Conservation (phyloP, 2,888 invertebrate species). For the Polia nebulosa region DNA sequence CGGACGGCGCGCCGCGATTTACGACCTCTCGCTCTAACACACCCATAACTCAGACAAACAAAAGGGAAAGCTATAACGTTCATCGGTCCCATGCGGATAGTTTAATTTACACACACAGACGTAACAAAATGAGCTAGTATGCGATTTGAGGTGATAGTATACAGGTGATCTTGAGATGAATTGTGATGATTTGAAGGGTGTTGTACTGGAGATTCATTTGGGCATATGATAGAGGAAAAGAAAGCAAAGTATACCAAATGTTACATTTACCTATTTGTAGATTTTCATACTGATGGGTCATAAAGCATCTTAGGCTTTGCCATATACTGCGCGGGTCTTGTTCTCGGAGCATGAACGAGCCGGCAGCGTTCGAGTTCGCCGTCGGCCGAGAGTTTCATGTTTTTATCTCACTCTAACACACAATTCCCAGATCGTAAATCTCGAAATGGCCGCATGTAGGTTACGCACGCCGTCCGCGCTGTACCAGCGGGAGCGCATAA, state of each 20-base stretch:
- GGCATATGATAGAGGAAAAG: not conserved
- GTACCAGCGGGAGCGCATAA: conserved; percentile 88
- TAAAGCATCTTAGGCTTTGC: conserved; percentile 68
- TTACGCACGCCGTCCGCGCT: conserved; percentile 91
- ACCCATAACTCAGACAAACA: conserved; percentile 89
- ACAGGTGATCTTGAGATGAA: conserved; percentile 73
- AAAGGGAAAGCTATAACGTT: conserved; percentile 91
- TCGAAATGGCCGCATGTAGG: conserved; percentile 92
- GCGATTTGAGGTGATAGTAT: conserved; percentile 80
- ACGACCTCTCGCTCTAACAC: conserved; percentile 90
- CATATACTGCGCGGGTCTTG: conserved; percentile 82
- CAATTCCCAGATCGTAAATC: conserved; percentile 92
- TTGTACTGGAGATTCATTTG: conserved; percentile 19
- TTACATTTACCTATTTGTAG: conserved; percentile 6
- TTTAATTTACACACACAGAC: conserved; percentile 90
- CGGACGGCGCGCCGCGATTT: conserved; percentile 87
- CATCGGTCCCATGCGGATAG: conserved; percentile 91
- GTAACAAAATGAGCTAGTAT: conserved; percentile 88
- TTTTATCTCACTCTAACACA: conserved; percentile 90
- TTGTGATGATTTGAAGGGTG: conserved; percentile 25
- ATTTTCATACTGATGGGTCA: conserved; percentile 10
- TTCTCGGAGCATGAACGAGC: conserved; percentile 84
- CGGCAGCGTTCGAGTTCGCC: conserved; percentile 83
- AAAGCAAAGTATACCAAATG: not conserved
- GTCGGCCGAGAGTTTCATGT: conserved; percentile 88